Percentiles rank a stretch among this genome's conserved stretches.
Evolutionary conservation across 2,888 invertebrate species (phyloP).

Genomic region (Drosophila austrosaltans): DNA sequence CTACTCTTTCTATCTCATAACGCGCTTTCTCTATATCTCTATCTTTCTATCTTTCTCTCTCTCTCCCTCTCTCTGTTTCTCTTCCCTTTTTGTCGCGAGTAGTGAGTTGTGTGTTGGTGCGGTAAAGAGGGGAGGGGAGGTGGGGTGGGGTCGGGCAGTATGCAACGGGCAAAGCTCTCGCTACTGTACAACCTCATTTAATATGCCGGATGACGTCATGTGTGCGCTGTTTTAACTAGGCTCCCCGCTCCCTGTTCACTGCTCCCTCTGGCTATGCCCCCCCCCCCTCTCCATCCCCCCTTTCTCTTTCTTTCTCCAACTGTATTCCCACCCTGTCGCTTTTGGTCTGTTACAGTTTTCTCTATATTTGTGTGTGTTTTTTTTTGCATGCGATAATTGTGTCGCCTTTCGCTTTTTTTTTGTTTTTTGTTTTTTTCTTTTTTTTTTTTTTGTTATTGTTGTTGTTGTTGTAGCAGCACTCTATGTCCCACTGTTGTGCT

Average conservation of each 20-base stretch:
- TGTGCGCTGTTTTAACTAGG: slow-evolving; percentile 51
- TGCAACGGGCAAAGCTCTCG: slow-evolving; percentile 53
- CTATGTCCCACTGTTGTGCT: slow-evolving; percentile 25
- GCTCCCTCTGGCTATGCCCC: slow-evolving; percentile 2
- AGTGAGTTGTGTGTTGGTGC: too few species aligned
- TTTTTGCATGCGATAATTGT: slow-evolving; percentile 44
- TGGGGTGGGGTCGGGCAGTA: slow-evolving; percentile 39
- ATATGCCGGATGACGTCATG: slow-evolving; percentile 77
- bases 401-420: slow-evolving; percentile 22
- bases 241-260: neutral
- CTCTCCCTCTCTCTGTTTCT: neutral
- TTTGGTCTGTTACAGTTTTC: slow-evolving; percentile 34
- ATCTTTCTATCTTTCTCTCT: neutral
- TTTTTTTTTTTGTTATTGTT: slow-evolving; percentile 32
- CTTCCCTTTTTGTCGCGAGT: slow-evolving; percentile 18
- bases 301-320: too few species aligned
- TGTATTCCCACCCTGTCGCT: slow-evolving; percentile 29
- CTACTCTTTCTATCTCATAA: neutral
- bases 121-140: neutral
- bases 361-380: neutral
- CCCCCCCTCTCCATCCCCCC: too few species aligned
- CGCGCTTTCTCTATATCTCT: neutral
- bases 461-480: slow-evolving; percentile 33
- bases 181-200: slow-evolving; percentile 63
- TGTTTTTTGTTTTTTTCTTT: slow-evolving; percentile 26